phyloP scores from a whole-genome alignment of 2,113 vertebrate genomes.

The Muntiacus reevesi region DNA sequence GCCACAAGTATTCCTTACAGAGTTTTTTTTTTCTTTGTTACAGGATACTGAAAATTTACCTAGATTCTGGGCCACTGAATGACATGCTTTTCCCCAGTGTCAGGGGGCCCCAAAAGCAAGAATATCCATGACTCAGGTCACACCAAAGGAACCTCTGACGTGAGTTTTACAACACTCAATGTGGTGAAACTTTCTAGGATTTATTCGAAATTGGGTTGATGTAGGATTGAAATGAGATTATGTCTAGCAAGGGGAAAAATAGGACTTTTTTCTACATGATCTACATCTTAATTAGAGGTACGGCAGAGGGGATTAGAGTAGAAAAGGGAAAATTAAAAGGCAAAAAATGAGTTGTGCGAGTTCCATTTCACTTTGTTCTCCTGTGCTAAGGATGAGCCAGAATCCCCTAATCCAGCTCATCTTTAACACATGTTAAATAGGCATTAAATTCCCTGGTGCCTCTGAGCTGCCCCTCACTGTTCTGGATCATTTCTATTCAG shows the following conservation, averaged over 20 bases:
- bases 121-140: not conserved
- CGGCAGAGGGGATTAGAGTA: not conserved
- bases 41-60: not conserved
- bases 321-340: not conserved
- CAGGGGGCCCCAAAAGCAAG: not conserved
- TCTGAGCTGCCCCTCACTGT: not conserved
- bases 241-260: not conserved
- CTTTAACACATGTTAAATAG: not conserved
- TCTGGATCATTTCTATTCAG: conserved; percentile 4
- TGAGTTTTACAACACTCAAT: not conserved
- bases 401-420: not conserved
- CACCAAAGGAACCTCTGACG: not conserved
- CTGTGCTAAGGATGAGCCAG: not conserved
- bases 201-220: not conserved
- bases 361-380: not conserved
- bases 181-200: not conserved
- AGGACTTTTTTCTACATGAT: not conserved
- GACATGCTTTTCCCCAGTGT: not conserved
- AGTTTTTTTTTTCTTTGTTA: not conserved
- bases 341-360: not conserved
- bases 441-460: not conserved
- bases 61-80: not conserved
- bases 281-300: not conserved
- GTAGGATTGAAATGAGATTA: not conserved
- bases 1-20: not conserved